Evolutionary conservation across 2,888 invertebrate genomes (phyloP).

Genomic region (Conus canariensis): DNA sequence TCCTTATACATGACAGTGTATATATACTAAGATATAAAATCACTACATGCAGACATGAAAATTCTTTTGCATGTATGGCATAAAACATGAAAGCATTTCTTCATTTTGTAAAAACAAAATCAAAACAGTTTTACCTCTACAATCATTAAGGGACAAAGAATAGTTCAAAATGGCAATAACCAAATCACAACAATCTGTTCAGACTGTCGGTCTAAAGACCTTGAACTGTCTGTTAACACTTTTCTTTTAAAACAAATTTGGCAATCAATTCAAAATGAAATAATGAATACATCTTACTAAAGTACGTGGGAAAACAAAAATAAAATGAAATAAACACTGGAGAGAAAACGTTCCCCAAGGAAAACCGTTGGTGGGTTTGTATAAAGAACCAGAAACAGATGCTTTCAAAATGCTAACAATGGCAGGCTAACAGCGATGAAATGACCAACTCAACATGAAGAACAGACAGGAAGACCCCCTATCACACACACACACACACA

Average conservation of each 20-base stretch:
- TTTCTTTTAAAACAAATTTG: neutral
- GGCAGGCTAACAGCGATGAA: neutral
- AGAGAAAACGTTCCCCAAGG: neutral
- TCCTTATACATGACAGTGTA: neutral
- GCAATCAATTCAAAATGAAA: neutral
- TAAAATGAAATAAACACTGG: neutral
- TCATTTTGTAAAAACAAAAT: neutral
- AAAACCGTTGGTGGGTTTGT: neutral
- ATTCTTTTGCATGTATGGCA: neutral
- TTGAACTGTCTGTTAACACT: too few species aligned
- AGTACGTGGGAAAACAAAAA: neutral
- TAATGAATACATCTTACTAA: slow-evolving; percentile 5
- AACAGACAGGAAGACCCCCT: slow-evolving; percentile 5
- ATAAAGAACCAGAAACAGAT: neutral
- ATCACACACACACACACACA: neutral
- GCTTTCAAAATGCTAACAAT: neutral
- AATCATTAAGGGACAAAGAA: neutral
- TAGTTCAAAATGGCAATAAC: neutral
- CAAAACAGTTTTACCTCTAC: neutral
- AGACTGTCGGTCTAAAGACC: slow-evolving; percentile 25
- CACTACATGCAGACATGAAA: neutral
- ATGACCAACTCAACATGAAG: neutral
- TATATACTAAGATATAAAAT: neutral
- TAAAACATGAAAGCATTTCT: neutral
- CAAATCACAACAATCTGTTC: neutral